These are phyloP conservation scores for Axinella damicornis DNA, from an alignment of 37 sponge, comb jelly and placozoan species.

Conservation along the genomic window DNA sequence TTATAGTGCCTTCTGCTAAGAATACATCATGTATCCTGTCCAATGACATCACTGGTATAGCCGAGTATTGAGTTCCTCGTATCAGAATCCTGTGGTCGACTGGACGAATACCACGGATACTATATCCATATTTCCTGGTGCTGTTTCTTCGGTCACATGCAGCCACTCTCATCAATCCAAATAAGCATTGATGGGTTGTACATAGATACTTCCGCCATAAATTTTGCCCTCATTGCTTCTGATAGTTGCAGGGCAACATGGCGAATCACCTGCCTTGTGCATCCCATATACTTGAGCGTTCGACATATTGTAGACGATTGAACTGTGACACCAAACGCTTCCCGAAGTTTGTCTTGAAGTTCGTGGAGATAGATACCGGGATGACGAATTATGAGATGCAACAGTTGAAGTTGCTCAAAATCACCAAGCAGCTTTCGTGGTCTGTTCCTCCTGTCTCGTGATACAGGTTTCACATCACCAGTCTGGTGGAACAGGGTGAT, in stretches of 20 bases:
- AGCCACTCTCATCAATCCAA: conserved; percentile 46
- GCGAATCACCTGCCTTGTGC: conserved; percentile 26
- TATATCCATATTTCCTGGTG: conserved; percentile 12
- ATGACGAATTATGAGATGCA: conserved; percentile 10
- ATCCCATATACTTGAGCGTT: conserved; percentile 36
- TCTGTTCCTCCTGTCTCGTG: background rate
- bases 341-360: conserved; percentile 1
- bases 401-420: conserved; percentile 16
- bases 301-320: conserved; percentile 12
- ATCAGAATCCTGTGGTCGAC: conserved; percentile 21
- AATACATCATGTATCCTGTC: conserved; percentile 34
- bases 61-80: conserved; percentile 27
- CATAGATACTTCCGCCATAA: conserved; percentile 40
- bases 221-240: conserved; percentile 20
- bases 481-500: conserved; percentile 23
- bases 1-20: background rate
- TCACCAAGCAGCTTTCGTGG: conserved; percentile 27
- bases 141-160: conserved; percentile 27
- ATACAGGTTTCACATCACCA: conserved; percentile 22
- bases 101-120: conserved; percentile 25
- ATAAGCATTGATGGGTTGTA: conserved; percentile 31
- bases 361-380: conserved; percentile 24
- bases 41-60: conserved; percentile 24
- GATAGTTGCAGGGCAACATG: conserved; percentile 18
- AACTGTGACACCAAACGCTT: conserved; percentile 1